Percentiles rank a stretch among this genome's conserved stretches.
These are phyloP conservation scores for Halcyon senegalensis DNA, from an alignment of 2,113 vertebrate genomes.

Conservation along the genomic window DNA sequence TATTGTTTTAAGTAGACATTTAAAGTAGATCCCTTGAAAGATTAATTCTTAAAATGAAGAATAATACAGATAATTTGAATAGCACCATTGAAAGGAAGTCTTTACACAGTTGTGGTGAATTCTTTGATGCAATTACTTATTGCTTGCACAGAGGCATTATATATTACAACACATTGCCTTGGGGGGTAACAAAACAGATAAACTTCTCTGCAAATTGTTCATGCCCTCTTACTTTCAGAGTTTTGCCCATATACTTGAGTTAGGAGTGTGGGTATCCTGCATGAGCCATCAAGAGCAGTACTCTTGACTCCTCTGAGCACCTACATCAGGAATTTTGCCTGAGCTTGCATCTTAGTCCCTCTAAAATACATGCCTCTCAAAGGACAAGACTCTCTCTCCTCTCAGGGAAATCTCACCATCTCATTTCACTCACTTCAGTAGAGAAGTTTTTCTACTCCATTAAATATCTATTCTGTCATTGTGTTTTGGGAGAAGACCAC, in stretches of 20 bases:
- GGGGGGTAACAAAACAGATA: not conserved
- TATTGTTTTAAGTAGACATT: constrained; percentile 60
- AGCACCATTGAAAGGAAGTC: constrained; percentile 42
- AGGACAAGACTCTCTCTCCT: not conserved
- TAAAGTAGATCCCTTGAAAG: constrained; percentile 55
- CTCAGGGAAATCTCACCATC: not conserved
- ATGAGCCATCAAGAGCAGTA: not conserved
- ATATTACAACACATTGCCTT: not conserved
- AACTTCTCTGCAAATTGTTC: not conserved
- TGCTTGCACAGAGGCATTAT: not conserved
- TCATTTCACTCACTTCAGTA: not conserved
- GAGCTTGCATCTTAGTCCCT: not conserved
- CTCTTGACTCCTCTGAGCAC: not conserved
- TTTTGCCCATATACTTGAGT: not conserved
- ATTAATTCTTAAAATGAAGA: constrained; percentile 61
- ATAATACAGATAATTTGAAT: constrained; percentile 64
- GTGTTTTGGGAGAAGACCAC: constrained; percentile 39
- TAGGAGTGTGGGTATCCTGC: not conserved
- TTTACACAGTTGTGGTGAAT: not conserved
- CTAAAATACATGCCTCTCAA: not conserved
- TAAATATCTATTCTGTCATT: not conserved
- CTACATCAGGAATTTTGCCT: not conserved
- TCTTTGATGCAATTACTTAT: not conserved
- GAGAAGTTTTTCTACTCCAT: constrained; percentile 14
- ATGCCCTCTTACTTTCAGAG: not conserved